Base-by-base conservation (phyloP, 2,888 invertebrate species). In the Allacma fusca region DNA sequence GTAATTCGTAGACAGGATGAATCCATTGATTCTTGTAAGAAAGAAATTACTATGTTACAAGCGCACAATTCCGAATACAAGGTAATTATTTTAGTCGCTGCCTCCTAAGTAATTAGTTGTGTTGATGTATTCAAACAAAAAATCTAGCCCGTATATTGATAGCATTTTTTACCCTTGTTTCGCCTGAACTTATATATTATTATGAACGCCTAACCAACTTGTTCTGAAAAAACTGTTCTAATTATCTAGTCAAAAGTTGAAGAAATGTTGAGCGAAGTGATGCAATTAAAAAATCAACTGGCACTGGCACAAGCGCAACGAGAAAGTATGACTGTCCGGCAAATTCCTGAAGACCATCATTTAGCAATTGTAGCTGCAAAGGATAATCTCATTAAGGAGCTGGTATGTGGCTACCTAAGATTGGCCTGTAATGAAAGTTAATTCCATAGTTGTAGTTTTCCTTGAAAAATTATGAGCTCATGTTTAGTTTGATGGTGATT, bases 361-460 rank as follows among this genome's bases (percentile, higher is more conserved):
- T 64, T 78, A 13, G 67, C 77, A 19, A 40, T 81, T 7, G 74
- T 83, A 26, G 62, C 96, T 79, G 94, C 96, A 84, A 97, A 98
- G 87, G 96, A 96, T 87, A 89, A 88, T 44, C 89, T 92, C 81
- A 87, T 92, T 80, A 90, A 91, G 84, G 90, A 90, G 74, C 87
- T 85, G 81, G 85, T 85, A 77, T 79, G 80, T 24, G 12, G 1
- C 24, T 24, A 2, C 21, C 23, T 23, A 12, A 12, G 9, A 23
- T 24, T 23, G 4, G 4, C 23, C 2, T 16, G 5, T 50, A 50
- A 50, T 19, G 5, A 2, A 16, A 50, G 16, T 34, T n/a, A n/a
- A n/a, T n/a, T n/a, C n/a, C n/a, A n/a, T n/a, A n/a, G n/a, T n/a
- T n/a, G n/a, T n/a, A n/a, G n/a, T n/a, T n/a, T n/a, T n/a, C n/a